Percentiles rank a stretch among this genome's conserved stretches.
These are phyloP conservation scores for Hydroisotoma schaefferi DNA, from an alignment of 2,888 invertebrate species.

Conservation along the genomic window DNA sequence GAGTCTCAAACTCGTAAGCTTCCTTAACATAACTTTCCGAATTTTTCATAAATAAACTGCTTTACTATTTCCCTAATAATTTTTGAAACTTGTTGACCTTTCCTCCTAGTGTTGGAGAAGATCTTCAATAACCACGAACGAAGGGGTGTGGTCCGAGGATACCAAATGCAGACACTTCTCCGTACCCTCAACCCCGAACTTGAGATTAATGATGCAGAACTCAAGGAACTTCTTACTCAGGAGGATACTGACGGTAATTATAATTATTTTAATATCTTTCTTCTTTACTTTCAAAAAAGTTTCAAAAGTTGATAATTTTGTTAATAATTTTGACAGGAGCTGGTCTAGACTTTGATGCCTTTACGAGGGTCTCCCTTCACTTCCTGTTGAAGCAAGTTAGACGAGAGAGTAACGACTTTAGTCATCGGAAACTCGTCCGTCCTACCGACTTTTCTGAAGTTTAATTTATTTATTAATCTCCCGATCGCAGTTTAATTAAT, in stretches of 20 bases:
- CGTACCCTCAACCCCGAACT: slow-evolving; percentile 25
- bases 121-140: slow-evolving; percentile 31
- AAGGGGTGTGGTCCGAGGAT: slow-evolving; percentile 26
- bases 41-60: too few species aligned
- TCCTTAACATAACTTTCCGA: background rate
- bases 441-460: slow-evolving; percentile 25
- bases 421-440: slow-evolving; percentile 28
- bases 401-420: slow-evolving; percentile 26
- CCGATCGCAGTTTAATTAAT: too few species aligned
- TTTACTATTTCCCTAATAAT: too few species aligned
- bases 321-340: slow-evolving; percentile 14
- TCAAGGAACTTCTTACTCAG: slow-evolving; percentile 27
- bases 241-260: slow-evolving; percentile 25
- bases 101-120: slow-evolving; percentile 31
- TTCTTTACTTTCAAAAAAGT: background rate
- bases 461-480: too few species aligned
- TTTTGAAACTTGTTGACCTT: slow-evolving; percentile 2
- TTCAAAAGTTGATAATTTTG: background rate
- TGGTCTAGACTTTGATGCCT: slow-evolving; percentile 34
- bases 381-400: slow-evolving; percentile 35
- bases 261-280: background rate
- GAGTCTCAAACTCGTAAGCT: slow-evolving; percentile 35
- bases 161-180: slow-evolving; percentile 32
- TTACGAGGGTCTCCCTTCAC: slow-evolving; percentile 33
- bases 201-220: slow-evolving; percentile 25